Conservation (phyloP, 92 coral and sea anemone genomes). For the Umimayanthus chanpuru region DNA sequence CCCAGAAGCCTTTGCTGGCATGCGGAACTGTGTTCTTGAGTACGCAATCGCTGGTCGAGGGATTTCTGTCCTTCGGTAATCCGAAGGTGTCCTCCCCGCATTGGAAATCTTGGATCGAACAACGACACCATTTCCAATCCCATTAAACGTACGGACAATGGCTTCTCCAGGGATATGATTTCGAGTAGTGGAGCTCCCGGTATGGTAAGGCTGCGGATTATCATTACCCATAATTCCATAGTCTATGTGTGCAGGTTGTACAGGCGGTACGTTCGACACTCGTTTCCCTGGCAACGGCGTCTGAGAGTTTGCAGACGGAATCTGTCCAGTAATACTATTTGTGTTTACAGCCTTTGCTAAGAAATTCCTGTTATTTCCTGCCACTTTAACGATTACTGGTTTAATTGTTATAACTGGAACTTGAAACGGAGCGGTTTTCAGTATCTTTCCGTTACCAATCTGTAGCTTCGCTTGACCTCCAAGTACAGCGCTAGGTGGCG, state of each 20-base stretch:
- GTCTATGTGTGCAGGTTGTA: neutral
- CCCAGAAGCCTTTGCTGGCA: neutral
- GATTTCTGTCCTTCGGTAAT: conserved; percentile 26
- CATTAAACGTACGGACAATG: conserved; percentile 1
- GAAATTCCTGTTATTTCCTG: neutral
- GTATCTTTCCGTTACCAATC: neutral
- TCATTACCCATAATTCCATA: conserved; percentile 41
- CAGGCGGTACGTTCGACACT: neutral
- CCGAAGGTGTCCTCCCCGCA: conserved; percentile 25
- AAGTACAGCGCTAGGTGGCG: neutral
- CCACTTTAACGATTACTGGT: conserved; percentile 30
- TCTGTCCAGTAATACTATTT: neutral
- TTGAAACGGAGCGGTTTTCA: neutral
- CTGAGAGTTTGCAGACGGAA: conserved; percentile 12
- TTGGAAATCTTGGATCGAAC: conserved; percentile 24
- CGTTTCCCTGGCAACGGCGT: neutral
- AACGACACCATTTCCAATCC: conserved; percentile 21
- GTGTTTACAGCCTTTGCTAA: conserved; percentile 27
- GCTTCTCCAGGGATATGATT: conserved; percentile 27
- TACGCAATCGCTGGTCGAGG: neutral
- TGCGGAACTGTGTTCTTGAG: neutral
- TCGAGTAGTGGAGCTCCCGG: conserved; percentile 9
- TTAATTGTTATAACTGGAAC: conserved; percentile 30
- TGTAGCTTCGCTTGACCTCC: neutral
- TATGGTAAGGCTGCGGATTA: conserved; percentile 4